Conservation (phyloP, 2,888 invertebrate genomes). For the Clitarchus hookeri region DNA sequence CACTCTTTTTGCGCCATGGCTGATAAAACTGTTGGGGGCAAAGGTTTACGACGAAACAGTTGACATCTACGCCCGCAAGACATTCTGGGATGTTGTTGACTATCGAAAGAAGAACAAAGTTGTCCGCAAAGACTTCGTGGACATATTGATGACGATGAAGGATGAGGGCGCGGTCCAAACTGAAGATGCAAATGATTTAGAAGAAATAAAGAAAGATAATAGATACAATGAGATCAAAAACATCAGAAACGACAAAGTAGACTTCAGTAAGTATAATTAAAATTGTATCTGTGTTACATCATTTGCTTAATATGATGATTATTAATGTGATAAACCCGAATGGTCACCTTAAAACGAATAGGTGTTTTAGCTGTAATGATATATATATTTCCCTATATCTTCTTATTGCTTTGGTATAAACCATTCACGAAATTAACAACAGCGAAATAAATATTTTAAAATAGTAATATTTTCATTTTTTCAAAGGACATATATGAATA, state of each 20-base stretch:
- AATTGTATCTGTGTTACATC: no score
- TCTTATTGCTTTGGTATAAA: no score
- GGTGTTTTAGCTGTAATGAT: no score
- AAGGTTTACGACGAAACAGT: background rate
- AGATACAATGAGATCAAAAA: background rate
- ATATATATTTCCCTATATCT: no score
- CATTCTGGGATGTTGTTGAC: constrained; percentile 46
- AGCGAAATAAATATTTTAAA: no score
- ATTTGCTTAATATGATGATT: no score
- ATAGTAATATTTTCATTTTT: no score
- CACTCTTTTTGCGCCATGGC: background rate
- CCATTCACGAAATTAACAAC: no score
- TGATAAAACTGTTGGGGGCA: background rate
- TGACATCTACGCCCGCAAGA: constrained; percentile 44
- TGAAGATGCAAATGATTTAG: background rate
- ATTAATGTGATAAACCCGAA: no score
- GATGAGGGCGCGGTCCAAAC: constrained; percentile 33
- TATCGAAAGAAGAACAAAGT: constrained; percentile 44
- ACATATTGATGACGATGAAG: constrained; percentile 44
- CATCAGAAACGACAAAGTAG: background rate
- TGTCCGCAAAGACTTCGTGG: constrained; percentile 47
- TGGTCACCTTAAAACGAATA: no score
- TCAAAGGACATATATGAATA: no score
- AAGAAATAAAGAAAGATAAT: background rate
- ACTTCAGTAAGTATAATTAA: background rate